phyloP scores from a whole-genome alignment of 2,113 vertebrate species.

The Oceanodroma tethys region DNA sequence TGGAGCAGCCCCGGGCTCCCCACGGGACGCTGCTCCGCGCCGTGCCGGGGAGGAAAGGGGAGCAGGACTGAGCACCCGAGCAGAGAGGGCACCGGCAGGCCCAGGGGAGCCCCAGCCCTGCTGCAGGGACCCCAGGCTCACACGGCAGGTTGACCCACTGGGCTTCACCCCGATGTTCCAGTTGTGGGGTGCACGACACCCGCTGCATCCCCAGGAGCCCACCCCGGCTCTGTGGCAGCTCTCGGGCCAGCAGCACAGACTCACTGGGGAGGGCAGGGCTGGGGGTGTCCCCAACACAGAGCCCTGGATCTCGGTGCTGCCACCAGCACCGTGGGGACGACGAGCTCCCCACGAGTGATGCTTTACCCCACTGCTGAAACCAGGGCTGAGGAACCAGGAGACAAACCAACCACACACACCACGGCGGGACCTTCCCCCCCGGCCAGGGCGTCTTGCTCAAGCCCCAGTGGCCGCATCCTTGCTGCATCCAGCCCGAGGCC shows the following conservation, averaged over 20 bases:
- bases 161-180: not conserved
- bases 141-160: fast-evolving
- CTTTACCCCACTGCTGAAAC: not conserved
- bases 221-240: not conserved
- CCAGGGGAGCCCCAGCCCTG: not conserved
- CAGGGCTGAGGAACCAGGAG: not conserved
- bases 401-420: fast-evolving
- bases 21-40: not conserved
- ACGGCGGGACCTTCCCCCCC: not conserved
- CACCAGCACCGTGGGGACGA: fast-evolving
- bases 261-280: too few species aligned
- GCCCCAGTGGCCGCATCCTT: not conserved
- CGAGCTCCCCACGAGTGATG: fast-evolving
- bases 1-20: not conserved
- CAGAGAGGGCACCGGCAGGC: not conserved
- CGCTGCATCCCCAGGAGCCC: not conserved
- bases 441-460: not conserved
- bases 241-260: not conserved
- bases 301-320: fast-evolving
- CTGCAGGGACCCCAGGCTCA: not conserved
- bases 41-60: not conserved
- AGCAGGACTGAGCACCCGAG: not conserved
- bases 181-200: not conserved
- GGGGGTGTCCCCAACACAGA: fast-evolving
- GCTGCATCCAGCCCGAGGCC: not conserved